phyloP scores from a whole-genome alignment of 2,888 invertebrate species.

The Synergus itoensis region DNA sequence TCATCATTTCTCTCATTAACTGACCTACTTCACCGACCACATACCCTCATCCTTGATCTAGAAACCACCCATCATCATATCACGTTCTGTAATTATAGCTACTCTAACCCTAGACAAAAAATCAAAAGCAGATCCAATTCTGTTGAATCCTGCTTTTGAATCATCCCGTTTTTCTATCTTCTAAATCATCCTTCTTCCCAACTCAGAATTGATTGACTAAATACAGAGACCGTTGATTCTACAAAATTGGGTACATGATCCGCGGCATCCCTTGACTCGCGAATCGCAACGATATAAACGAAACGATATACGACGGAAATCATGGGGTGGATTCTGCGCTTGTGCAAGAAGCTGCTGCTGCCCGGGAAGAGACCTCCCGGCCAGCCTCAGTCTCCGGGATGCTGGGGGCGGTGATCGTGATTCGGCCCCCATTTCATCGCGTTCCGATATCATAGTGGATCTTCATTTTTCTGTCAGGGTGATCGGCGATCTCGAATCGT shows the following conservation, averaged over 20 bases:
- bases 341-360: constrained; percentile 75
- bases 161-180: background rate
- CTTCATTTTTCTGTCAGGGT: constrained; percentile 51
- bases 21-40: background rate
- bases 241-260: constrained; percentile 13
- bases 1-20: background rate
- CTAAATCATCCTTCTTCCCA: background rate
- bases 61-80: background rate
- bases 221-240: background rate
- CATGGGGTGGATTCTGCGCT: constrained; percentile 68
- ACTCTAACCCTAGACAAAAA: background rate
- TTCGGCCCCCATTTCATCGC: constrained; percentile 73
- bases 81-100: background rate
- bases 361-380: constrained; percentile 76
- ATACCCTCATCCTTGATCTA: background rate
- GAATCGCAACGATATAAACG: constrained; percentile 60
- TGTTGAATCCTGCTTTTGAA: background rate
- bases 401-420: constrained; percentile 77
- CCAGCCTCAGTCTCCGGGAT: constrained; percentile 77
- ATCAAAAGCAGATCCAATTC: background rate
- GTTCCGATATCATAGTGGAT: constrained; percentile 65
- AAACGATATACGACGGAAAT: constrained; percentile 65
- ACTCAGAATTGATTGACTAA: background rate
- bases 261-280: constrained; percentile 30
- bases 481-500: constrained; percentile 34